These are phyloP conservation scores for Brachymystax lenok DNA, from an alignment of 2,797 vertebrate species.

Conservation along the genomic window DNA sequence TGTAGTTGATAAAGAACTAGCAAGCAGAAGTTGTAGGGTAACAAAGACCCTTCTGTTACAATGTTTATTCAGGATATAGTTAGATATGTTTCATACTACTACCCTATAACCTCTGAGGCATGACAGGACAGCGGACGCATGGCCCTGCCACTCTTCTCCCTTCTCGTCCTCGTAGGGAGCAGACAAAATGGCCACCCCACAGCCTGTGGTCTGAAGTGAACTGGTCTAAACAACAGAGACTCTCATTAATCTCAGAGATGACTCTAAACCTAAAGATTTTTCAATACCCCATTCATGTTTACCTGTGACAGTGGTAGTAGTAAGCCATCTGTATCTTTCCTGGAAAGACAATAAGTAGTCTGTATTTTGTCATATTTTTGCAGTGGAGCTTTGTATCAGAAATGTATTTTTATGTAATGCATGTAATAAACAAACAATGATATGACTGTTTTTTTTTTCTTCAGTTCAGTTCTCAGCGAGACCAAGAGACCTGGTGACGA, in stretches of 20 bases:
- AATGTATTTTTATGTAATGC: neutral
- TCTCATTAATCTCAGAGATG: no score
- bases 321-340: neutral
- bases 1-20: constrained; percentile 34
- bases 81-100: neutral
- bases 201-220: neutral
- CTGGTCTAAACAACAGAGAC: neutral
- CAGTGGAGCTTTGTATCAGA: neutral
- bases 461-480: constrained; percentile 19
- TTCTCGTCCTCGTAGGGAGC: neutral
- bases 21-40: constrained; percentile 3
- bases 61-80: neutral
- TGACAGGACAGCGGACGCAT: neutral
- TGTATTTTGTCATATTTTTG: constrained; percentile 1
- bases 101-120: neutral
- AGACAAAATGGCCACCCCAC: neutral
- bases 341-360: neutral
- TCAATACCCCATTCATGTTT: no score
- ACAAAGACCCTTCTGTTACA: neutral
- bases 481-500: constrained; percentile 36
- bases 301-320: neutral
- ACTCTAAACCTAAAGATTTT: neutral
- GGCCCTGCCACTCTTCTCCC: neutral
- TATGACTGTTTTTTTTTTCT: constrained; percentile 20
- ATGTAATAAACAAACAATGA: neutral